These are phyloP conservation scores for Sparidentex hasta DNA, from an alignment of 2,797 vertebrate species.

Conservation along the genomic window DNA sequence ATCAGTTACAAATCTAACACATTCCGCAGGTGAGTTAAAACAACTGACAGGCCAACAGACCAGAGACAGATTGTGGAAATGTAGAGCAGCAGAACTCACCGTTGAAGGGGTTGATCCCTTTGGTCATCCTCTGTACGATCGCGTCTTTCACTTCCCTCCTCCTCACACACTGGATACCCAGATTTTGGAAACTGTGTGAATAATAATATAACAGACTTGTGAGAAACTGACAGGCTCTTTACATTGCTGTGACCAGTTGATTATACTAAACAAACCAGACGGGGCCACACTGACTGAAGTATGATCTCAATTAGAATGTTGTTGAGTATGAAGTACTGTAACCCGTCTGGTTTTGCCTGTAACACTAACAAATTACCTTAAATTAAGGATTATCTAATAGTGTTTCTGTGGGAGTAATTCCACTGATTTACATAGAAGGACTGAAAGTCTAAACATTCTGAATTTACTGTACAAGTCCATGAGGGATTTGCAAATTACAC, in stretches of 20 bases:
- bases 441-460: slow-evolving; percentile 8
- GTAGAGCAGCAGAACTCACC: slow-evolving; percentile 84
- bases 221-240: slow-evolving; percentile 9
- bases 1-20: not conserved
- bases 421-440: not conserved
- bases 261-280: not conserved
- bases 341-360: too few species aligned
- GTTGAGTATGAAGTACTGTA: not conserved
- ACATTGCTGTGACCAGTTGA: not conserved
- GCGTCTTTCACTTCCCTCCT: slow-evolving; percentile 97
- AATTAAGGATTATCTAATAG: not conserved
- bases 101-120: slow-evolving; percentile 95
- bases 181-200: slow-evolving; percentile 94
- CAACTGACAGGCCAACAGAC: not conserved
- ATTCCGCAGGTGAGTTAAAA: not conserved
- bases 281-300: not conserved
- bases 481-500: slow-evolving; percentile 51
- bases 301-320: not conserved
- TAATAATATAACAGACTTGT: slow-evolving; percentile 25
- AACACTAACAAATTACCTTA: too few species aligned
- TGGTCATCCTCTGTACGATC: slow-evolving; percentile 89
- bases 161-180: slow-evolving; percentile 98
- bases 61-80: not conserved
- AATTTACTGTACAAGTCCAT: slow-evolving; percentile 18
- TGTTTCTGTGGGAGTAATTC: not conserved